A percentile compares a stretch with the other conserved stretches of the same genome.
phyloP scores from a whole-genome alignment of 2,888 invertebrate species.

The Strigamia transsilvanica region DNA sequence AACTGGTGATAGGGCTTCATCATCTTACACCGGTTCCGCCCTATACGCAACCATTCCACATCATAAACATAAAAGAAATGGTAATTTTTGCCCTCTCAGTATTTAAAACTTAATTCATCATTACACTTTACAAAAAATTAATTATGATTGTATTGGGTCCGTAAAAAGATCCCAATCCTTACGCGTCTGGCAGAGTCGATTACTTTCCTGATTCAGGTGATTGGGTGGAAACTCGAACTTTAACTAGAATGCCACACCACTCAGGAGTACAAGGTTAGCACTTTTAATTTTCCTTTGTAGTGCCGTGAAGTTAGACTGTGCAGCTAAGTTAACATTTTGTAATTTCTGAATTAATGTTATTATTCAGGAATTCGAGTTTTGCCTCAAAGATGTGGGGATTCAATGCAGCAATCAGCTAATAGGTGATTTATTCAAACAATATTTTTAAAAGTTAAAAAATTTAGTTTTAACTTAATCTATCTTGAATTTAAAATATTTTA shows the following conservation, averaged over 20 bases:
- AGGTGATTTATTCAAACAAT: no score
- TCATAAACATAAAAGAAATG: not conserved
- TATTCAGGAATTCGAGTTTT: slow-evolving; percentile 13
- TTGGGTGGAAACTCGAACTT: not conserved
- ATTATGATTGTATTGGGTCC: not conserved
- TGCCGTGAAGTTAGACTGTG: no score
- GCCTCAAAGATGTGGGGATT: not conserved
- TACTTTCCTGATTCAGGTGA: not conserved
- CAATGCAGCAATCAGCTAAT: not conserved
- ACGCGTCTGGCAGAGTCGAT: not conserved
- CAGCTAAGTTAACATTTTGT: not conserved
- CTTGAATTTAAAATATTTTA: not conserved
- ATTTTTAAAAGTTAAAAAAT: no score
- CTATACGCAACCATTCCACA: slow-evolving; percentile 10
- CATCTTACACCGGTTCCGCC: not conserved
- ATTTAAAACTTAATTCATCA: not conserved
- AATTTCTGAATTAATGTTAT: not conserved
- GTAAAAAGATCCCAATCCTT: slow-evolving; percentile 27
- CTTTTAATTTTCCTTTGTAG: no score
- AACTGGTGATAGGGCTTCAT: not conserved
- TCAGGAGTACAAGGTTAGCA: not conserved
- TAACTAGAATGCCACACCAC: not conserved
- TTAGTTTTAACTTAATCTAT: no score
- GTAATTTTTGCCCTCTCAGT: not conserved
- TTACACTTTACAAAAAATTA: not conserved